These are phyloP conservation scores for Cephus cinctus DNA, from an alignment of 1,140 invertebrate genomes.

Conservation along the genomic window DNA sequence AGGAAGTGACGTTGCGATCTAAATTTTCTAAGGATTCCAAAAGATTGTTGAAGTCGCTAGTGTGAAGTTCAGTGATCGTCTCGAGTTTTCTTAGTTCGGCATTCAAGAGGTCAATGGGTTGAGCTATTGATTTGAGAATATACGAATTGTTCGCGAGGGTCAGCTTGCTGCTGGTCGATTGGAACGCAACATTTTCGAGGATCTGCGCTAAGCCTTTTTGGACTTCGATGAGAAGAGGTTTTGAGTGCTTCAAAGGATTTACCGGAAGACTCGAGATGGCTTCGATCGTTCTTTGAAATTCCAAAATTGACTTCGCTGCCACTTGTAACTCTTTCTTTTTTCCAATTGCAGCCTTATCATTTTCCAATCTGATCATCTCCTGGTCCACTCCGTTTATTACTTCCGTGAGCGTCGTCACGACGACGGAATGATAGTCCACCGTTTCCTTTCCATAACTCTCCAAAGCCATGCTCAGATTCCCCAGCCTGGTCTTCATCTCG, in stretches of 20 bases:
- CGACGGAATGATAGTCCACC: background rate
- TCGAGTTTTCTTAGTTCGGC: background rate
- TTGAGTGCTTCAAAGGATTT: conserved; percentile 1
- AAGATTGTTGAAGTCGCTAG: background rate
- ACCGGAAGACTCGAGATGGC: background rate
- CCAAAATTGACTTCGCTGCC: background rate
- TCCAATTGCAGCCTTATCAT: background rate
- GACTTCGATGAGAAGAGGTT: background rate
- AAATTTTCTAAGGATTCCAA: background rate
- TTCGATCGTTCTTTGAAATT: background rate
- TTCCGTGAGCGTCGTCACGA: background rate
- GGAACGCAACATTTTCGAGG: background rate
- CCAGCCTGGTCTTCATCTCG: conserved; percentile 37
- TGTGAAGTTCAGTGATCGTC: background rate
- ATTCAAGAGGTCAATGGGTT: background rate
- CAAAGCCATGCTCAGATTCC: conserved; percentile 37
- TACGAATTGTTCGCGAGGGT: background rate
- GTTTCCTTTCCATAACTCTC: conserved; percentile 36
- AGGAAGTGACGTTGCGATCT: background rate
- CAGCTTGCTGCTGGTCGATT: background rate
- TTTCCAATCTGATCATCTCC: conserved; percentile 4
- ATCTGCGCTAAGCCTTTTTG: background rate
- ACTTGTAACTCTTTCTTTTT: conserved; percentile 1
- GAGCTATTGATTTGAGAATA: background rate
- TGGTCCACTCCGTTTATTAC: conserved; percentile 1